Base-by-base conservation (phyloP, 2,888 invertebrate genomes). In the Chalcosyrphus nemorum region DNA sequence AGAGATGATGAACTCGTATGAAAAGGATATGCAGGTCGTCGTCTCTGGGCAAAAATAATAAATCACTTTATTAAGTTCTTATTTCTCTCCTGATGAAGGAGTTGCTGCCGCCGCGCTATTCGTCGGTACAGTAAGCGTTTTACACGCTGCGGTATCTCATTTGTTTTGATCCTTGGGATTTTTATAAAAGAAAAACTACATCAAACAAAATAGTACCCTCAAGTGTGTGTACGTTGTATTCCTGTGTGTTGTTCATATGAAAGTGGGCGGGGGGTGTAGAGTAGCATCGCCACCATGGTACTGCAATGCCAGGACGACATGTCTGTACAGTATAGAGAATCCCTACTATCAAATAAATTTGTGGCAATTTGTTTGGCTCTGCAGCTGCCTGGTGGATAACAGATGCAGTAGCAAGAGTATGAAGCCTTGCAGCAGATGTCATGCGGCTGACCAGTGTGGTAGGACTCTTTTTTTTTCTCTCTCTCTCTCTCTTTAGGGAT, bases 31-130 rank as follows among this genome's bases (percentile, higher is more conserved):
- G 54, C 52, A 21, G 52, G 41, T 78, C 54, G 41, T 78, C 54
- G 59, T 68, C 54, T 77, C 50, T 17, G 17, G 47, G 47, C 72
- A 78, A 78, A n/a, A 72, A 72, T 72, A 65, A 71, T 82, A 82
- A 78, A 78, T 78, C 72, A 72, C 78, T 78, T 77, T 78, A 82
- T 82, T 82, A 77, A 81, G 71, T 50, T 56, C n/a, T n/a, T n/a
- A n/a, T n/a, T 45, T 52, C 61, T 24, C 66, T 66, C 66, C 65
- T 19, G 38, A 38, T 41, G 50, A 32, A 11, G 21, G 56, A 9
- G 6, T n/a, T n/a, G n/a, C n/a, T n/a, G n/a, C n/a, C n/a, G n/a
- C n/a, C n/a, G n/a, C n/a, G n/a, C n/a, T n/a, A n/a, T n/a, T n/a
- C n/a, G n/a, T n/a, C n/a, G n/a, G n/a, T n/a, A n/a, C n/a, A n/a